phyloP scores from a whole-genome alignment of 2,113 vertebrate genomes.

The Hemicordylus capensis region DNA sequence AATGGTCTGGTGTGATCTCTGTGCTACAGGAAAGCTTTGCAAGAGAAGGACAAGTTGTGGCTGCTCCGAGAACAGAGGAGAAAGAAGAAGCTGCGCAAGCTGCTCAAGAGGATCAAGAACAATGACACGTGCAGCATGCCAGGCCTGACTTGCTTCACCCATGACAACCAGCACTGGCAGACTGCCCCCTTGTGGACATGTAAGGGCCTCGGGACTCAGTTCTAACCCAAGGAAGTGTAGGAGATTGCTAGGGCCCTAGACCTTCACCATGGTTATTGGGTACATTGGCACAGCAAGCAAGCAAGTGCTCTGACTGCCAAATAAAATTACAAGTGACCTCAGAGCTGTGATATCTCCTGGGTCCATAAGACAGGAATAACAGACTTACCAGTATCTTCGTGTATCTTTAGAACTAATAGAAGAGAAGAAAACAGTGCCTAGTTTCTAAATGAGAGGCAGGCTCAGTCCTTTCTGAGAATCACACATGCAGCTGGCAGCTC shows the following conservation, averaged over 20 bases:
- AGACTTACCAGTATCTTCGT: not conserved
- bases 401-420: not conserved
- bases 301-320: not conserved
- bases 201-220: constrained; percentile 66
- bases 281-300: not conserved
- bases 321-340: too few relatives aligned
- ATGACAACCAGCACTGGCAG: constrained; percentile 98
- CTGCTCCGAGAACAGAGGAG: constrained; percentile 90
- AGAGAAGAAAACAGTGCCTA: not conserved
- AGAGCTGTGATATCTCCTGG: not conserved
- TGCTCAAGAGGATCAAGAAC: constrained; percentile 92
- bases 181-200: constrained; percentile 94
- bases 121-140: constrained; percentile 98
- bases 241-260: not conserved
- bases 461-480: too few relatives aligned
- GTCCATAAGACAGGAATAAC: not conserved
- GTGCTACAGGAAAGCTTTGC: constrained; percentile 78
- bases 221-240: not conserved
- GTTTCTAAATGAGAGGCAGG: not conserved
- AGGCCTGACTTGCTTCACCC: constrained; percentile 97
- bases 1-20: not conserved
- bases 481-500: not conserved
- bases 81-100: constrained; percentile 93
- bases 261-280: not conserved
- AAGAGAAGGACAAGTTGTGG: constrained; percentile 89